Base-by-base conservation (phyloP, 1,140 invertebrate genomes). In the Calephelis nemesis region DNA sequence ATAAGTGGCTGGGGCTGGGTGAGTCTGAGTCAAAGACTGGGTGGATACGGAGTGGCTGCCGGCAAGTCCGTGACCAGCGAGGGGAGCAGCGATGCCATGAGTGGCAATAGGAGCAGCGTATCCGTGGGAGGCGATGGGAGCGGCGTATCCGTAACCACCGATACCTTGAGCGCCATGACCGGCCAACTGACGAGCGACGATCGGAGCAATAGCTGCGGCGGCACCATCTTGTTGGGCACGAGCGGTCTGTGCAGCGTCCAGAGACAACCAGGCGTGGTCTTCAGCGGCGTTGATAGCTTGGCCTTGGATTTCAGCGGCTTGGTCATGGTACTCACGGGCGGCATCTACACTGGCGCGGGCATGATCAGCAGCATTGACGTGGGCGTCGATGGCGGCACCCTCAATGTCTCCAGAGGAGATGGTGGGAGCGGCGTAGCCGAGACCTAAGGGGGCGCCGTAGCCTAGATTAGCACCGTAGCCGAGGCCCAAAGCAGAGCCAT, bases 91-190 rank as follows among this genome's bases (percentile, higher is more conserved):
- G 30, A 11, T 30, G 0, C 54, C 54, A 12, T 39, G 54, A 12
- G 19, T 30, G 11, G 10, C 52, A 1, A 49, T 1, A 5, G 3
- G 19, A 30, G 30, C 19, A 3, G 50, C 12, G 4, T 13, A 13
- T 8, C 13, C 49, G 12, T 52, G 12, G 7, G 12, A 13, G 12
- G n/a, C 49, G 49, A 50, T 50, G 13, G n/a, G n/a, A 13, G 48
- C 48, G 48, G 6, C 49, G n/a, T 19, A 9, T 9, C 50, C 50
- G n/a, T 54, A 13, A 4, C 13, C 50, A 3, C 15, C 50, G 4
- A 54, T 30, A 30, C 50, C 50, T 5, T 54, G 50, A 19, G 50
- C 50, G 15, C 54, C 54, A 10, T 58, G 54, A 12, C 54, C 54
- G 12, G 19, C 54, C 54, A 58, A 12, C 10, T 39, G 54, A 30